These are phyloP conservation scores for Dryobotodes eremita DNA, from an alignment of 2,888 invertebrate genomes.

Conservation along the genomic window DNA sequence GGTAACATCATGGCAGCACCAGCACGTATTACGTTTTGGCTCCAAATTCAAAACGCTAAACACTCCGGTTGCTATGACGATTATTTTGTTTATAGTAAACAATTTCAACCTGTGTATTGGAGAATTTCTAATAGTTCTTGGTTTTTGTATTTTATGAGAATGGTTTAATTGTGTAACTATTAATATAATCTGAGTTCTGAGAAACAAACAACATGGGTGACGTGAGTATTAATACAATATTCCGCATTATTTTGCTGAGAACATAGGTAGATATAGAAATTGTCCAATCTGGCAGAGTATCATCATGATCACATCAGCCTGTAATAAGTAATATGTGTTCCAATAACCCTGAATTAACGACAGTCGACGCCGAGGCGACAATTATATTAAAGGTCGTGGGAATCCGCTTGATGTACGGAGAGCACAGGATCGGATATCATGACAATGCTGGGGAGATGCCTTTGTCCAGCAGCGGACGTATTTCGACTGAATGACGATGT, in stretches of 20 bases:
- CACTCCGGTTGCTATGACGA: slow-evolving; percentile 54
- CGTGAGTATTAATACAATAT: slow-evolving; percentile 75
- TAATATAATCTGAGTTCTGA: slow-evolving; percentile 15
- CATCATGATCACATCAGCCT: not conserved
- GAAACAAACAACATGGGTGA: slow-evolving; percentile 76
- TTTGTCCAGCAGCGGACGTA: not conserved
- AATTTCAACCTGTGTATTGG: slow-evolving; percentile 28
- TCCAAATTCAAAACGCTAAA: slow-evolving; percentile 52
- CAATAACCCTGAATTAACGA: not conserved
- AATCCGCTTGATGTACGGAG: not conserved
- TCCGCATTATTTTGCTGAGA: not conserved
- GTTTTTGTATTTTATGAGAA: slow-evolving; percentile 39
- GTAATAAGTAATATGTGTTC: not conserved
- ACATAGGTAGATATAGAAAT: not conserved
- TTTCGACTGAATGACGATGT: not conserved
- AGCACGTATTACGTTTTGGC: not conserved
- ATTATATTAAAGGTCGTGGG: no score
- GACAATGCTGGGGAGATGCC: not conserved
- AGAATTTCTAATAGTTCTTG: slow-evolving; percentile 18
- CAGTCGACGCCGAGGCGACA: no score
- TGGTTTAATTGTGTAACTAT: slow-evolving; percentile 36
- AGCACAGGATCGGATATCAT: not conserved
- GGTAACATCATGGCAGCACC: not conserved
- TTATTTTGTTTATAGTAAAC: slow-evolving; percentile 49
- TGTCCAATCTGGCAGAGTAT: not conserved